These are phyloP conservation scores for Phalloptychus januarius DNA, from an alignment of 2,797 vertebrate species.

Conservation along the genomic window DNA sequence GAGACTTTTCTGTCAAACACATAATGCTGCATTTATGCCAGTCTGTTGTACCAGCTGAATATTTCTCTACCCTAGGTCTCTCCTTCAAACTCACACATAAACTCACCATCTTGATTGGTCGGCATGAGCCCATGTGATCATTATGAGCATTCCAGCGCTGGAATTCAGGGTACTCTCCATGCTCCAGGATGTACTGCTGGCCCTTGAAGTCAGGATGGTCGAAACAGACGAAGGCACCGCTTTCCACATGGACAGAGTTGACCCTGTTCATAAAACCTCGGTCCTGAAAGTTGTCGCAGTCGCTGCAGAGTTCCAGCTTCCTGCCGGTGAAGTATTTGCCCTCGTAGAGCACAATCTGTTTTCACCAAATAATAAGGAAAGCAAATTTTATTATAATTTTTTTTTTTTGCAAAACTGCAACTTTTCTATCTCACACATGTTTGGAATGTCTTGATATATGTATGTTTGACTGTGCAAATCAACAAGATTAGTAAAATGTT, in stretches of 20 bases:
- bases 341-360: constrained; percentile 90
- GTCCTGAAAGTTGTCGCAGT: constrained; percentile 93
- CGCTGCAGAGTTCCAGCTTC: constrained; percentile 88
- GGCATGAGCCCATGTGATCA: constrained; percentile 92
- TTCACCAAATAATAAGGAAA: constrained; percentile 7
- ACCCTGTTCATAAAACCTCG: constrained; percentile 90
- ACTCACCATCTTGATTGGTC: constrained; percentile 87
- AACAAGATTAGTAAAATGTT: constrained; percentile 15
- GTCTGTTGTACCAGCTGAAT: constrained; percentile 27
- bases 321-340: constrained; percentile 91
- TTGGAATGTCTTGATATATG: constrained; percentile 6
- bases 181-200: constrained; percentile 92
- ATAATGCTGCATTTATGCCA: constrained; percentile 14
- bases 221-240: constrained; percentile 90
- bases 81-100: constrained; percentile 16
- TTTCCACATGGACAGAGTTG: constrained; percentile 90
- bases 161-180: constrained; percentile 89
- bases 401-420: neutral
- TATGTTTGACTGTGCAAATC: constrained; percentile 27
- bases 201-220: constrained; percentile 91
- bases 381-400: neutral
- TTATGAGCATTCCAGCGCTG: constrained; percentile 90
- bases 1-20: constrained; percentile 14
- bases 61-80: constrained; percentile 43
- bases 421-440: neutral